These are phyloP conservation scores for Acanthisitta chloris DNA, from an alignment of 2,113 vertebrate species.

Conservation along the genomic window DNA sequence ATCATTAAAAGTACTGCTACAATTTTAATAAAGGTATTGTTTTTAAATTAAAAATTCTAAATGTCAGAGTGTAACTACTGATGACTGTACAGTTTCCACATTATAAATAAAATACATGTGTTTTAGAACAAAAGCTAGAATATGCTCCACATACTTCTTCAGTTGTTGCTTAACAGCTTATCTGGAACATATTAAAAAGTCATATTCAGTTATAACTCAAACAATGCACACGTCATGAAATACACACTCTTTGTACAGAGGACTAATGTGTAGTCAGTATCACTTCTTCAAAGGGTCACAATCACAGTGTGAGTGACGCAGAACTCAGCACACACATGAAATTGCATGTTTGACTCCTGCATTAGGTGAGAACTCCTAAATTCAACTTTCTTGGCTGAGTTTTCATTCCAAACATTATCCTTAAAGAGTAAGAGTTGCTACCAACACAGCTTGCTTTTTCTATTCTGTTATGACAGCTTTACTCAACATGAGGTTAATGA, in stretches of 20 bases:
- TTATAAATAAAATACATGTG: slow-evolving; percentile 40
- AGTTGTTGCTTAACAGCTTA: slow-evolving; percentile 11
- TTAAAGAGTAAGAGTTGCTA: background rate
- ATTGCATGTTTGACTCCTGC: background rate
- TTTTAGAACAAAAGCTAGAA: slow-evolving; percentile 5
- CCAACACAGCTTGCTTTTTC: background rate
- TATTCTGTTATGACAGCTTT: background rate
- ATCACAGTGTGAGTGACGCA: background rate
- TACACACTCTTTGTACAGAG: background rate
- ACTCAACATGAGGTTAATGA: background rate
- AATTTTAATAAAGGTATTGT: background rate
- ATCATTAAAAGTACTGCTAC: background rate
- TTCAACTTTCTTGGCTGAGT: background rate
- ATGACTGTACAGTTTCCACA: background rate
- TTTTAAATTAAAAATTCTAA: background rate
- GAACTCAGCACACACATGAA: background rate
- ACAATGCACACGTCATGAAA: background rate
- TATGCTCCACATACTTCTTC: background rate
- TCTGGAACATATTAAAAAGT: slow-evolving; percentile 48
- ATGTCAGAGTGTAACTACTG: background rate
- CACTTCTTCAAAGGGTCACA: background rate
- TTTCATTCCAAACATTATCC: background rate
- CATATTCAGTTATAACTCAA: background rate
- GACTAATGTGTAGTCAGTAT: background rate
- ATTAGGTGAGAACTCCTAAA: background rate